Evolutionary conservation across 2,888 invertebrate genomes (phyloP).

Genomic region (Melanophora roralis): DNA sequence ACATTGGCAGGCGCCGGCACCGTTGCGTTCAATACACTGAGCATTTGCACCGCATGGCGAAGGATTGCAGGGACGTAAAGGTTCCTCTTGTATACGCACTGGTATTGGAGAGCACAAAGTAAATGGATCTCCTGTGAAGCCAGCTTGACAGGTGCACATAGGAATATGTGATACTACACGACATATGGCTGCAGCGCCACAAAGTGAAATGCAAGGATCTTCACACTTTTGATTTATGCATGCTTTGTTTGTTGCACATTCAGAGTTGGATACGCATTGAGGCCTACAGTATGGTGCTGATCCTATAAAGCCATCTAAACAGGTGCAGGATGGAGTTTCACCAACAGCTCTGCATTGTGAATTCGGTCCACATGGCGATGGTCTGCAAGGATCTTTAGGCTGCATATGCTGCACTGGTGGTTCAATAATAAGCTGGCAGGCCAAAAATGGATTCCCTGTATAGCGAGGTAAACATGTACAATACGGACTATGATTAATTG

Average conservation of each 20-base stretch:
- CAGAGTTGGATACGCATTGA: slow-evolving; percentile 85
- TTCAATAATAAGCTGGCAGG: slow-evolving; percentile 81
- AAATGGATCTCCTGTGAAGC: slow-evolving; percentile 85
- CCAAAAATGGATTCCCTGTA: slow-evolving; percentile 87
- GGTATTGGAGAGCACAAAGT: slow-evolving; percentile 79
- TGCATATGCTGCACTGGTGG: slow-evolving; percentile 71
- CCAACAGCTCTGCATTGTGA: slow-evolving; percentile 81
- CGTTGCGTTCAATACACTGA: slow-evolving; percentile 82
- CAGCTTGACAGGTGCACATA: slow-evolving; percentile 82
- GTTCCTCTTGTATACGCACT: slow-evolving; percentile 76
- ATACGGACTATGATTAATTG: slow-evolving; percentile 84
- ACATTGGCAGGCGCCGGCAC: slow-evolving; percentile 84
- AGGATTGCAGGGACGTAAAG: slow-evolving; percentile 82
- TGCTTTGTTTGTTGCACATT: slow-evolving; percentile 83
- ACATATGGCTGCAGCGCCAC: slow-evolving; percentile 85
- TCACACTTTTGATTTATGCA: slow-evolving; percentile 86
- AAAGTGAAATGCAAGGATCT: slow-evolving; percentile 85
- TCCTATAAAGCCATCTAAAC: slow-evolving; percentile 83
- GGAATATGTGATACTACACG: slow-evolving; percentile 85
- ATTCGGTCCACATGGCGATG: slow-evolving; percentile 86
- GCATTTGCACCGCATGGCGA: slow-evolving; percentile 86
- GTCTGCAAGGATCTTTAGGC: slow-evolving; percentile 81
- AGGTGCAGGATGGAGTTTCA: slow-evolving; percentile 85
- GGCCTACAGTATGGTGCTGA: slow-evolving; percentile 85
- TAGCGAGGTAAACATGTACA: slow-evolving; percentile 84